A percentile compares a stretch with the other conserved stretches of the same genome.
These are phyloP conservation scores for Pachyseris speciosa DNA, from an alignment of 64 coral and sea anemone genomes.

Conservation along the genomic window DNA sequence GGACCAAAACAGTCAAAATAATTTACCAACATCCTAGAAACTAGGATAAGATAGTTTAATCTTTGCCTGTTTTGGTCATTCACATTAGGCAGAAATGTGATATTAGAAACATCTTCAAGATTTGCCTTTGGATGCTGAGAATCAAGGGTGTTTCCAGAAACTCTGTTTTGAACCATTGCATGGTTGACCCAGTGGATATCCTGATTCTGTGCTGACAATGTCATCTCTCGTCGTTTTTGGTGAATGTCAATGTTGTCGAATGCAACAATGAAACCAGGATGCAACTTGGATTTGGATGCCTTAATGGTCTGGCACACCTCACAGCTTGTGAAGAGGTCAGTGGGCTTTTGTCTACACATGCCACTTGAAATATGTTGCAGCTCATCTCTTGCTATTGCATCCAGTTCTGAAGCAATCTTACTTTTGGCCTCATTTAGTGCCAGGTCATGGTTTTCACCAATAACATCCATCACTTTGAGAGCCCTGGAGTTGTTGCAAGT, in stretches of 20 bases:
- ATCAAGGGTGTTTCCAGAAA: constrained; percentile 22
- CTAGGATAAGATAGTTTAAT: constrained; percentile 49
- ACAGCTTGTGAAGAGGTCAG: background rate
- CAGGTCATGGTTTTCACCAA: constrained; percentile 37
- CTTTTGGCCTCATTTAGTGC: constrained; percentile 14
- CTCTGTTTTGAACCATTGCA: constrained; percentile 24
- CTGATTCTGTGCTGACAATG: constrained; percentile 12
- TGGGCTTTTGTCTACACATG: background rate
- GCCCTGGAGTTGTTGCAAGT: constrained; percentile 49
- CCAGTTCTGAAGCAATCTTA: constrained; percentile 34
- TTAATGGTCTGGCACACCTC: background rate
- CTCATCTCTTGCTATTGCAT: background rate
- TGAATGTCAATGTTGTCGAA: constrained; percentile 51
- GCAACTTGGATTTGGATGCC: background rate
- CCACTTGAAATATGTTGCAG: background rate
- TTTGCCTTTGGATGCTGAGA: background rate
- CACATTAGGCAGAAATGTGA: constrained; percentile 27
- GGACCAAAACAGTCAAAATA: constrained; percentile 27
- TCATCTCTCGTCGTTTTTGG: constrained; percentile 19
- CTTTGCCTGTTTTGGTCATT: constrained; percentile 62
- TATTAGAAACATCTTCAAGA: background rate
- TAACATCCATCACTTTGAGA: constrained; percentile 36
- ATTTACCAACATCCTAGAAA: constrained; percentile 38
- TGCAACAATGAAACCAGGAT: constrained; percentile 41
- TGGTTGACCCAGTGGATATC: constrained; percentile 56